Evolutionary conservation across 2,888 invertebrate species (phyloP).

Genomic region (Phrixothrix hirtus): DNA sequence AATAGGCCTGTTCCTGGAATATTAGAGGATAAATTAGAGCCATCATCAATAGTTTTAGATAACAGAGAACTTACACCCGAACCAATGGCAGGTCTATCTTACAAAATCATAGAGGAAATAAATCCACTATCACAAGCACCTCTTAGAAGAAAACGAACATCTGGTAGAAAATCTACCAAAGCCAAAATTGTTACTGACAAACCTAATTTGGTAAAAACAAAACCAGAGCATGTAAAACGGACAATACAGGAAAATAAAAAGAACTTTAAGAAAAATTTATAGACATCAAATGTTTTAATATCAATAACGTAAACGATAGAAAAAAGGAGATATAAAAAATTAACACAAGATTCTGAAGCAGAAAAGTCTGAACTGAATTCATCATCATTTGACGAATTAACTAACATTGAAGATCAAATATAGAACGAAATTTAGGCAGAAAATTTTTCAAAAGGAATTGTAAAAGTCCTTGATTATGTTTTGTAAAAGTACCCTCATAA

Average conservation of each 20-base stretch:
- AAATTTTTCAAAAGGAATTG: not conserved
- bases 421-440: not conserved
- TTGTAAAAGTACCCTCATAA: no score
- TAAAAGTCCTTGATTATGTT: not conserved
- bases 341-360: no score
- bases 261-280: no score
- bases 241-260: not conserved
- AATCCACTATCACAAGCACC: not conserved
- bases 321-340: not conserved
- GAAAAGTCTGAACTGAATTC: not conserved
- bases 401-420: no score
- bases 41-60: not conserved
- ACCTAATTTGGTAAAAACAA: not conserved
- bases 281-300: not conserved
- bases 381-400: not conserved
- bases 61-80: no score
- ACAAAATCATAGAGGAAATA: not conserved
- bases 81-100: not conserved
- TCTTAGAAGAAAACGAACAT: not conserved
- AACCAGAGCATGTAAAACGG: not conserved
- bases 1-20: not conserved
- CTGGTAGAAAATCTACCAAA: not conserved
- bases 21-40: not conserved
- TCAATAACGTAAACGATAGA: not conserved
- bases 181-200: not conserved